Evolutionary conservation across 2,797 vertebrate species (phyloP).

Genomic region (Sciurus vulgaris): DNA sequence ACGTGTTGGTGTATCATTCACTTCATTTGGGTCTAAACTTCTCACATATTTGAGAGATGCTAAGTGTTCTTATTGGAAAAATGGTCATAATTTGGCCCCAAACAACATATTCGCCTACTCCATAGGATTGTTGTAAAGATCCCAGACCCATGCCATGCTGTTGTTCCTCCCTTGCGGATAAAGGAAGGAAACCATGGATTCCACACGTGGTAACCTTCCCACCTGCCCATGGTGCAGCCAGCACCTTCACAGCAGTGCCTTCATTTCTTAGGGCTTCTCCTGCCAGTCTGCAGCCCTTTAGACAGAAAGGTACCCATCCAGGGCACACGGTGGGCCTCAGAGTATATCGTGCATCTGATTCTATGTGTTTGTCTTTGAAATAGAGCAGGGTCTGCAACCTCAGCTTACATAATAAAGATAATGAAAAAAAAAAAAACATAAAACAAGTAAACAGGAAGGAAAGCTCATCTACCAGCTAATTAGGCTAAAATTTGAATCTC

Average conservation of each 20-base stretch:
- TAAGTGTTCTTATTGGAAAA: background rate
- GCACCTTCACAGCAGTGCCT: background rate
- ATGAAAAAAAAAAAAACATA: background rate
- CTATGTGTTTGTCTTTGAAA: background rate
- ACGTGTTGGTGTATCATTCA: background rate
- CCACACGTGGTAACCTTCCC: background rate
- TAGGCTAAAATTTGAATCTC: background rate
- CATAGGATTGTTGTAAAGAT: background rate
- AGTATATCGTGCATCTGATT: background rate
- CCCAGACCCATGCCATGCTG: background rate
- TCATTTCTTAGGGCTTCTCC: background rate
- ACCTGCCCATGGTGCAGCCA: background rate
- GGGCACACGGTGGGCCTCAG: background rate
- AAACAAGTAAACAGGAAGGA: background rate
- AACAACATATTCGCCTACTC: background rate
- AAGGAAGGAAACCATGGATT: background rate
- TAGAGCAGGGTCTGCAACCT: background rate
- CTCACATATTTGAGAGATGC: background rate
- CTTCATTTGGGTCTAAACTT: constrained; percentile 22
- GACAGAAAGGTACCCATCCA: background rate
- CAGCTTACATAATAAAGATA: background rate
- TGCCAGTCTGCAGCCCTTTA: background rate
- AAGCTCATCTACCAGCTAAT: background rate
- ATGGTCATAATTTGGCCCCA: background rate
- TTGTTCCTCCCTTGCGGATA: constrained; percentile 22